A percentile compares a stretch with the other conserved stretches of the same genome.
Evolutionary conservation across 53 echinoderm and acorn worm species (phyloP).

Genomic region (Antedon mediterranea): DNA sequence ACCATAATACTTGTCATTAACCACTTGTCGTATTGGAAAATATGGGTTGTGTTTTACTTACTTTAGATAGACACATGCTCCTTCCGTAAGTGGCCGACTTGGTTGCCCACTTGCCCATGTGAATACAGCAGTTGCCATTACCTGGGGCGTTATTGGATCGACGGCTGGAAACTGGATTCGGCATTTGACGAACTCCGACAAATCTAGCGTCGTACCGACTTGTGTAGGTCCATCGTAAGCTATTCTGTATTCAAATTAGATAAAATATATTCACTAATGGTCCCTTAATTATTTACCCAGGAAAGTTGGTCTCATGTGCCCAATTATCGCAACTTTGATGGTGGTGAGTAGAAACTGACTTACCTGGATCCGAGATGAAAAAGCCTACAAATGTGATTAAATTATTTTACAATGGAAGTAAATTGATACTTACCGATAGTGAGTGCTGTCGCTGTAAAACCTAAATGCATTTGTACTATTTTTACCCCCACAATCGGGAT

Average conservation of each 20-base stretch:
- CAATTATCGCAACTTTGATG: too few species aligned
- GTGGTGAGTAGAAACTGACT: too few species aligned
- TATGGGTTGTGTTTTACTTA: conserved; percentile 4
- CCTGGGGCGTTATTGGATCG: conserved; percentile 32
- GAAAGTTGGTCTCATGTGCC: too few species aligned
- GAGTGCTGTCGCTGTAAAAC: conserved; percentile 57
- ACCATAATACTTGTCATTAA: too few species aligned
- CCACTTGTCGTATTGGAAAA: too few species aligned
- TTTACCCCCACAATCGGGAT: conserved; percentile 53
- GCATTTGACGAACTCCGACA: conserved; percentile 53
- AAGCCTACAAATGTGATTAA: too few species aligned
- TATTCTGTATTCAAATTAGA: too few species aligned
- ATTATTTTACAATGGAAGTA: too few species aligned
- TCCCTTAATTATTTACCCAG: too few species aligned
- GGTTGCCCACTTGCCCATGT: conserved; percentile 60
- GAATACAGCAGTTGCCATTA: conserved; percentile 45
- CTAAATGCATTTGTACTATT: conserved; percentile 25
- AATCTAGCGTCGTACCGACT: conserved; percentile 29
- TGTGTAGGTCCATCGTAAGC: conserved; percentile 27
- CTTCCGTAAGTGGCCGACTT: not conserved
- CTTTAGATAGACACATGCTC: conserved; percentile 38
- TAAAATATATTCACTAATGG: too few species aligned
- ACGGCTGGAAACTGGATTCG: conserved; percentile 48
- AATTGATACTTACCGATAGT: conserved; percentile 12
- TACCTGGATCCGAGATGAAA: too few species aligned